Conservation (phyloP, 2,113 vertebrate genomes). For the Onychostoma macrolepis region DNA sequence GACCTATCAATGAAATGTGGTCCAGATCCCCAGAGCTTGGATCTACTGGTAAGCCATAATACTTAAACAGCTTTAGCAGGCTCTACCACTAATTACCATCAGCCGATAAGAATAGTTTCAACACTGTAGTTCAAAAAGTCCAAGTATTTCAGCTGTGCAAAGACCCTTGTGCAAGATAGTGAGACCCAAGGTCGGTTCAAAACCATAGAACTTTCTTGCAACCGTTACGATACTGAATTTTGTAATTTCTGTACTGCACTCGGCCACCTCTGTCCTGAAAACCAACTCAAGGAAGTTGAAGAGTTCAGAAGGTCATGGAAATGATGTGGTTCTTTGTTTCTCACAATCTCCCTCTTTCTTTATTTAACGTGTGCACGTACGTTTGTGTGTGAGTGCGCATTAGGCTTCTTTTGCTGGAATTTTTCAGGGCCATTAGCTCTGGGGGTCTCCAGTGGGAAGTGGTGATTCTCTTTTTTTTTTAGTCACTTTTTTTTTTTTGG, state of each 20-base stretch:
- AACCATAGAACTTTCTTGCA: slow-evolving; percentile 41
- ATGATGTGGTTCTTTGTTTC: slow-evolving; percentile 43
- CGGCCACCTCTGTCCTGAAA: slow-evolving; percentile 66
- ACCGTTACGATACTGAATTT: slow-evolving; percentile 68
- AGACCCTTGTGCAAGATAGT: slow-evolving; percentile 73
- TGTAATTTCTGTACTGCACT: slow-evolving; percentile 68
- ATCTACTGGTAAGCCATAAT: slow-evolving; percentile 70
- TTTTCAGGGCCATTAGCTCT: slow-evolving; percentile 59
- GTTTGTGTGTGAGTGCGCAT: slow-evolving; percentile 52
- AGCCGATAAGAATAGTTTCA: slow-evolving; percentile 80
- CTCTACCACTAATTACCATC: slow-evolving; percentile 79
- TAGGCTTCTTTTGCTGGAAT: slow-evolving; percentile 31
- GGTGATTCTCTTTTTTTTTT: slow-evolving; percentile 46
- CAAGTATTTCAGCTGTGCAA: slow-evolving; percentile 53
- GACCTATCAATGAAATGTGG: background rate
- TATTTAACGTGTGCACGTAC: background rate
- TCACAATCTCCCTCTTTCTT: slow-evolving; percentile 29
- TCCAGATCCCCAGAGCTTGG: slow-evolving; percentile 66
- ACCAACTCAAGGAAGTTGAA: slow-evolving; percentile 64
- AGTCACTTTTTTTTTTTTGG: slow-evolving; percentile 32
- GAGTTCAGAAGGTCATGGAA: slow-evolving; percentile 70
- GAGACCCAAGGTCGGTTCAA: slow-evolving; percentile 71
- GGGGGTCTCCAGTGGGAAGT: slow-evolving; percentile 58
- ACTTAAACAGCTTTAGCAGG: slow-evolving; percentile 75
- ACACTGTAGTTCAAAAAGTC: background rate